phyloP scores from a whole-genome alignment of 2,113 vertebrate genomes.

The Maccullochella peelii region DNA sequence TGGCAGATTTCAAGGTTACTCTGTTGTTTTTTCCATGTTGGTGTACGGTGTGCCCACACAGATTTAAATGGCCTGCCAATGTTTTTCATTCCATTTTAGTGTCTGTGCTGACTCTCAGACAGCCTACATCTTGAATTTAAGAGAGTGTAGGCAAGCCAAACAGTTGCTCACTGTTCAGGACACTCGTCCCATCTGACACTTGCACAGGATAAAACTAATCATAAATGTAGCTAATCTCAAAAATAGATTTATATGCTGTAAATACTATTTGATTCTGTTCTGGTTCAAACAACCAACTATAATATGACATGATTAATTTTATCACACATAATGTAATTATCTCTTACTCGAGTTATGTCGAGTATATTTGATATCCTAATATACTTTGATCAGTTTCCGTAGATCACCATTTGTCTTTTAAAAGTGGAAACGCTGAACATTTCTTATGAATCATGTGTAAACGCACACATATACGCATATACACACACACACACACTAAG shows the following conservation, averaged over 20 bases:
- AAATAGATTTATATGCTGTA: too few species aligned
- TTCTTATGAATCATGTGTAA: conserved; percentile 12
- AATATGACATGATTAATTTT: background rate
- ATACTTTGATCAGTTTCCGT: background rate
- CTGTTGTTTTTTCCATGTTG: background rate
- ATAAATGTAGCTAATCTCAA: too few species aligned
- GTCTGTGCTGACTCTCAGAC: background rate
- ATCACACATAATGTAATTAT: background rate
- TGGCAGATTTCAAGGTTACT: background rate
- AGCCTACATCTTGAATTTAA: conserved; percentile 6
- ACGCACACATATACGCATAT: too few species aligned
- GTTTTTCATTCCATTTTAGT: conserved; percentile 12
- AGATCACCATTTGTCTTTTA: background rate
- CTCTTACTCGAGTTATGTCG: background rate
- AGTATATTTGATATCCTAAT: background rate
- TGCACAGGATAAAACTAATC: background rate
- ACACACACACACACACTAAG: too few species aligned
- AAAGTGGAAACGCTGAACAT: background rate
- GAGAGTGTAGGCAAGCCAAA: background rate
- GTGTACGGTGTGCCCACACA: conserved; percentile 1
- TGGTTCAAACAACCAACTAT: background rate
- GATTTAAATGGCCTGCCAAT: background rate
- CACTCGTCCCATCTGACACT: too few species aligned
- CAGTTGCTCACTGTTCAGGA: conserved; percentile 13
- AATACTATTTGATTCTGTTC: too few species aligned